phyloP scores from a whole-genome alignment of 2,797 vertebrate species.

The Phalloptychus januarius region DNA sequence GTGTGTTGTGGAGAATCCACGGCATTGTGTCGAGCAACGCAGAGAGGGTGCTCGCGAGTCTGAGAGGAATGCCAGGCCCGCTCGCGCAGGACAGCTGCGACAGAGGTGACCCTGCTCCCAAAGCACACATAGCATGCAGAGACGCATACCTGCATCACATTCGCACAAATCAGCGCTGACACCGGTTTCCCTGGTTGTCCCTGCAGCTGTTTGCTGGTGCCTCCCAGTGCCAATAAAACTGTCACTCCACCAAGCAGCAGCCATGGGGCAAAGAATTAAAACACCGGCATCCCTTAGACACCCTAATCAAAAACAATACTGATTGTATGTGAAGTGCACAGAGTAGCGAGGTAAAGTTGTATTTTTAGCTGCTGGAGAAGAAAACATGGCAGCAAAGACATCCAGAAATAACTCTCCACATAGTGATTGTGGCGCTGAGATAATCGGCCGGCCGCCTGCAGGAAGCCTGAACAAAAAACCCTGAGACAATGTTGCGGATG shows the following conservation, averaged over 20 bases:
- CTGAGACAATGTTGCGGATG: constrained; percentile 61
- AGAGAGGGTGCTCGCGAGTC: constrained; percentile 45
- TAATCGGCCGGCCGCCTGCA: constrained; percentile 44
- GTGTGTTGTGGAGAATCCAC: constrained; percentile 57
- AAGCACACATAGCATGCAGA: constrained; percentile 26
- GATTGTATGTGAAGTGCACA: constrained; percentile 35
- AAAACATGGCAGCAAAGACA: constrained; percentile 69
- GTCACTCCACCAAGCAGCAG: constrained; percentile 19
- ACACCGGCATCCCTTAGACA: constrained; percentile 34
- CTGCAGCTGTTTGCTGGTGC: constrained; percentile 66
- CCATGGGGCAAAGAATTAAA: constrained; percentile 32
- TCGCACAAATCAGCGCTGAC: constrained; percentile 38
- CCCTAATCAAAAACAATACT: constrained; percentile 57
- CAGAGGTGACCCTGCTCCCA: constrained; percentile 69
- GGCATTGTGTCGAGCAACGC: constrained; percentile 62
- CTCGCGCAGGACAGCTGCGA: constrained; percentile 76
- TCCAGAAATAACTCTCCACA: constrained; percentile 65
- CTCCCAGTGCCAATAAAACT: constrained; percentile 20
- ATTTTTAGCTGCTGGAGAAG: constrained; percentile 73
- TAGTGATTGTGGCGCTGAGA: constrained; percentile 44
- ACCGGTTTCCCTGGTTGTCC: constrained; percentile 31
- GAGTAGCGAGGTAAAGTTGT: constrained; percentile 47
- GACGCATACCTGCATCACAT: constrained; percentile 22
- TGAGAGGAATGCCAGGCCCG: constrained; percentile 47
- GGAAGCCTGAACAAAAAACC: constrained; percentile 57